Base-by-base conservation (phyloP, 2,888 invertebrate species). In the Hermaeophaga mercurialis region DNA sequence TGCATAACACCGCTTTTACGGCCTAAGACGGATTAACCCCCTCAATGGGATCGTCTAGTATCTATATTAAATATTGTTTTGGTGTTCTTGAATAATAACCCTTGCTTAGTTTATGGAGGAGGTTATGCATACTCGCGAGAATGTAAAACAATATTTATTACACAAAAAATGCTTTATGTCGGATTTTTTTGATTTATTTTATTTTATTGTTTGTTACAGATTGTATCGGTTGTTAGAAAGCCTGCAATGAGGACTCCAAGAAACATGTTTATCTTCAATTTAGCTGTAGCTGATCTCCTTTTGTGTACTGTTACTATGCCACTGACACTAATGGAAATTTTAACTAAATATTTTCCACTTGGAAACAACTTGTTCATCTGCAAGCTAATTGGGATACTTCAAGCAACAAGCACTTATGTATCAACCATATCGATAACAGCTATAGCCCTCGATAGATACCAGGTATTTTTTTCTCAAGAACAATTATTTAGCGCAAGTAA, bases 401-500 rank as follows among this genome's bases (percentile, higher is more conserved):
- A 95, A 74, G 95, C 92, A 0, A 89, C 90, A 61, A 94, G 93
- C 70, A 91, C 94, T 66, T 96, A 94, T 75, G 94, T 96, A 0
- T 95, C 94, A 0, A 94, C 94, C 1, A 91, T 96, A 72, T 91
- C 93, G 63, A 96, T 96, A 67, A 93, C 94, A 2, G 94, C 95
- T 6, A 96, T 96, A 65, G 90, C 91, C 18, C 80, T 91, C 74
- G 91, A 91, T 73, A 81, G 91, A 78, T 91, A 91, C 78, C 89
- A 90, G 83, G 88, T 88, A 73, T n/a, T n/a, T n/a, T n/a, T n/a
- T n/a, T n/a, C n/a, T n/a, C n/a, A n/a, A n/a, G n/a, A n/a, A n/a
- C n/a, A n/a, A n/a, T n/a, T n/a, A n/a, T n/a, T n/a, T n/a, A n/a
- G n/a, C n/a, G n/a, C n/a, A n/a, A n/a, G n/a, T n/a, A n/a, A n/a